phyloP scores from a whole-genome alignment of 1,140 invertebrate species.

The Diorhabda carinulata region DNA sequence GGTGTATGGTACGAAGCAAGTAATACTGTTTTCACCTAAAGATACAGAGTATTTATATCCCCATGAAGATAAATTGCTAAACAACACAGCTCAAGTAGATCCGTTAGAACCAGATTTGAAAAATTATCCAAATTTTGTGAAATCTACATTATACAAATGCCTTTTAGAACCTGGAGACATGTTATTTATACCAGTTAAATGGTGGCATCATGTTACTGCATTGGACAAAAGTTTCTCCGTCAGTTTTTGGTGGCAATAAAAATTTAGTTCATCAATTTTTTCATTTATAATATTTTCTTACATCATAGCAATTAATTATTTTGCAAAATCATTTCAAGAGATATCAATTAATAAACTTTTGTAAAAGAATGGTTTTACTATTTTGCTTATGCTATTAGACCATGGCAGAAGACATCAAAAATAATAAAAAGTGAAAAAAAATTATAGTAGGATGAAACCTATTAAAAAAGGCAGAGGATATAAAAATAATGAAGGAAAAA shows the following conservation, averaged over 20 bases:
- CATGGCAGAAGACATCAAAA: no score
- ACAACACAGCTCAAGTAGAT: slow-evolving; percentile 83
- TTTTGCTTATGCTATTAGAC: no score
- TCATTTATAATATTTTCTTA: slow-evolving; percentile 56
- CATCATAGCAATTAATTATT: no score
- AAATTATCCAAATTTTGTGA: slow-evolving; percentile 67
- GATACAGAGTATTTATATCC: slow-evolving; percentile 75
- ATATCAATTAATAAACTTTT: no score
- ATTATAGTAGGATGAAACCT: no score
- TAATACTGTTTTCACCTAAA: slow-evolving; percentile 74
- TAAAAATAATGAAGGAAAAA: no score
- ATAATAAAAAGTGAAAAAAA: no score
- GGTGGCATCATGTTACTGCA: slow-evolving; percentile 93
- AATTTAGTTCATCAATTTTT: slow-evolving; percentile 67
- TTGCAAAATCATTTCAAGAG: no score
- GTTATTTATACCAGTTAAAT: slow-evolving; percentile 87
- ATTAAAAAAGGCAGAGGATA: no score
- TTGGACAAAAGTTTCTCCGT: slow-evolving; percentile 78
- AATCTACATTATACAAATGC: slow-evolving; percentile 65
- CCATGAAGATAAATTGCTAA: slow-evolving; percentile 70
- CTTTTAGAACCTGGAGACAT: slow-evolving; percentile 79
- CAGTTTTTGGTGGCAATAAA: slow-evolving; percentile 84
- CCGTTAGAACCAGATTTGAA: slow-evolving; percentile 71
- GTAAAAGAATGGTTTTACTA: no score
- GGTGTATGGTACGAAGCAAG: slow-evolving; percentile 81